A percentile compares a stretch with the other conserved stretches of the same genome.
phyloP scores from a whole-genome alignment of 2,888 invertebrate genomes.

The Dermolepida albohirtum region DNA sequence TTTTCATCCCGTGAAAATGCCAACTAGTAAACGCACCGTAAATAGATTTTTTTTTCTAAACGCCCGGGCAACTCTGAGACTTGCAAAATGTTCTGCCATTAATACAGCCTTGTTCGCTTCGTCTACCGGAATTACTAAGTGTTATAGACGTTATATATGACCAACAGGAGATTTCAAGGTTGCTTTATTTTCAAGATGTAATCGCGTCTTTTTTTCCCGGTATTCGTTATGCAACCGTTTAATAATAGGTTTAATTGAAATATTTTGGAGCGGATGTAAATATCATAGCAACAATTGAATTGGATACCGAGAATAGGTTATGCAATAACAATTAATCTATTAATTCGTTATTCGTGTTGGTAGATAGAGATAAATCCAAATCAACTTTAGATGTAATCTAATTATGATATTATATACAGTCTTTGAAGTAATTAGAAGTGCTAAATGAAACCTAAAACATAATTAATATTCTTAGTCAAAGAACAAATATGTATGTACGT shows the following conservation, averaged over 20 bases:
- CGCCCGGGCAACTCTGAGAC: slow-evolving; percentile 10
- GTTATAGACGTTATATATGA: slow-evolving; percentile 6
- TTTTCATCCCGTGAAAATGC: neutral
- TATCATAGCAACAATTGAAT: neutral
- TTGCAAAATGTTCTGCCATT: slow-evolving; percentile 25
- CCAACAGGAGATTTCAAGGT: slow-evolving; percentile 24
- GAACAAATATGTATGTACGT: too few relatives aligned
- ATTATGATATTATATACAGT: too few relatives aligned
- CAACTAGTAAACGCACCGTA: neutral
- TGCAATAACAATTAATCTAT: too few relatives aligned
- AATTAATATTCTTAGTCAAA: too few relatives aligned
- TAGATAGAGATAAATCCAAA: too few relatives aligned
- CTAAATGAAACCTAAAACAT: too few relatives aligned
- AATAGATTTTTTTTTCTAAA: slow-evolving; percentile 7
- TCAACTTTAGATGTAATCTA: too few relatives aligned
- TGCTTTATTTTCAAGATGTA: slow-evolving; percentile 6
- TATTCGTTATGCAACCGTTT: neutral
- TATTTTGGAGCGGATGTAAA: slow-evolving; percentile 13
- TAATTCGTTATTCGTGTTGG: too few relatives aligned
- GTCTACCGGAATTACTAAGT: slow-evolving; percentile 21
- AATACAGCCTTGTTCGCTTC: slow-evolving; percentile 29
- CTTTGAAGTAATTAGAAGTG: too few relatives aligned
- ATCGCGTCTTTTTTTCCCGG: neutral
- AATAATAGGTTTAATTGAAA: slow-evolving; percentile 14
- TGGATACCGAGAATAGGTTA: too few relatives aligned